A percentile compares a stretch with the other conserved stretches of the same genome.
phyloP scores from a whole-genome alignment of 2,113 vertebrate genomes.

The Capreolus pygargus region DNA sequence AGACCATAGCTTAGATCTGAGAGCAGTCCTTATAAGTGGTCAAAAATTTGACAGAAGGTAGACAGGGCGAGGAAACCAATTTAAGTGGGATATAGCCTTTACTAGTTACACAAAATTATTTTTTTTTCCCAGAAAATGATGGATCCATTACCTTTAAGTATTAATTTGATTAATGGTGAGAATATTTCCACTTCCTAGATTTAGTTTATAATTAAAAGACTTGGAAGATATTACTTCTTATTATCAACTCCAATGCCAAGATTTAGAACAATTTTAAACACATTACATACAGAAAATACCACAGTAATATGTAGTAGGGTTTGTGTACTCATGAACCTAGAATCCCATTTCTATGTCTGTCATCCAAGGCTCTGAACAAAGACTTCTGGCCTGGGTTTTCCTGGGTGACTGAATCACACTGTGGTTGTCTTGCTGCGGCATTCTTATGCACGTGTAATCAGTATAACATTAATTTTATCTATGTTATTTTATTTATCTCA shows the following conservation, averaged over 20 bases:
- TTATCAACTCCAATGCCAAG: not conserved
- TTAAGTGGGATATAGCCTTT: not conserved
- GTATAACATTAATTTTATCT: not conserved
- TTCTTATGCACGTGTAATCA: not conserved
- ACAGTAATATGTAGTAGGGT: not conserved
- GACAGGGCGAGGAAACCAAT: not conserved
- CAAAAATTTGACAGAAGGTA: not conserved
- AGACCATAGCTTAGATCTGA: not conserved
- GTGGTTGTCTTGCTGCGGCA: not conserved
- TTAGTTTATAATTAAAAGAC: not conserved
- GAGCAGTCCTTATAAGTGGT: not conserved
- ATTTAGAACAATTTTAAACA: not conserved
- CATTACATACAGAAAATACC: not conserved
- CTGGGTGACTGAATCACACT: not conserved
- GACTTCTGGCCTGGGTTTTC: not conserved
- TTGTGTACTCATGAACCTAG: not conserved
- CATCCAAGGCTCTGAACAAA: not conserved
- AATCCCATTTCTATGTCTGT: not conserved
- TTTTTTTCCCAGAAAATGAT: not conserved
- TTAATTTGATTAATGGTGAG: not conserved
- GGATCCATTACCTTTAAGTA: not conserved
- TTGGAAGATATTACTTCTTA: not conserved
- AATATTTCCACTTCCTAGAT: not conserved
- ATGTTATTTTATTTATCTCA: not conserved
- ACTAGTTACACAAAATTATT: not conserved